A percentile compares a stretch with the other conserved stretches of the same genome.
These are phyloP conservation scores for Drosophila carrolli DNA, from an alignment of 1,140 invertebrate species.

Conservation along the genomic window DNA sequence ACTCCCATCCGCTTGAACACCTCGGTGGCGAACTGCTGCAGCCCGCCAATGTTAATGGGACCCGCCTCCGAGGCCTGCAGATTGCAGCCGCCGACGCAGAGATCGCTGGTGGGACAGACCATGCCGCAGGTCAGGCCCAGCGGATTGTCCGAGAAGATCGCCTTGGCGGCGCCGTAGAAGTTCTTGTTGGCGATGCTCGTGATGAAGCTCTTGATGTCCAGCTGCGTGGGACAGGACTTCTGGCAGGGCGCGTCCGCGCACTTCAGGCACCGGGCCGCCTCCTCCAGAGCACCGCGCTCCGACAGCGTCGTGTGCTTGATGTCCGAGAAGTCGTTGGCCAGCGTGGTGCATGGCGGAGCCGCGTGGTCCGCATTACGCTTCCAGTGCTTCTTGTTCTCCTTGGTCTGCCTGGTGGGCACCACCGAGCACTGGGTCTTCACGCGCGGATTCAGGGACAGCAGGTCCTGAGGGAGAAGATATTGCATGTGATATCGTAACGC, in stretches of 20 bases:
- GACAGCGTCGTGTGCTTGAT: conserved; percentile 98
- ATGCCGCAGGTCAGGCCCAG: conserved; percentile 98
- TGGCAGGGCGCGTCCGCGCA: conserved; percentile 99
- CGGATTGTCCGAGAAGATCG: conserved; percentile 98
- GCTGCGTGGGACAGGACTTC: conserved; percentile 98
- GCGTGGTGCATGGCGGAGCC: conserved; percentile 88
- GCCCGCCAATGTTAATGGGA: conserved; percentile 98
- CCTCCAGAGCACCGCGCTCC: conserved; percentile 95
- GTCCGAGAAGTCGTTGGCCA: conserved; percentile 97
- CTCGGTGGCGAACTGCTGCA: conserved; percentile 99
- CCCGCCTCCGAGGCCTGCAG: conserved; percentile 97
- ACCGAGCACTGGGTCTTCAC: conserved; percentile 90
- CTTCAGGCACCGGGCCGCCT: conserved; percentile 97
- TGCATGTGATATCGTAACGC: too few species aligned
- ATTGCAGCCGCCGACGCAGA: conserved; percentile 99
- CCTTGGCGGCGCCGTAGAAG: conserved; percentile 98
- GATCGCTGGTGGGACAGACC: conserved; percentile 99
- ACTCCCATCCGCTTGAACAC: conserved; percentile 97
- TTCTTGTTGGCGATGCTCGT: conserved; percentile 98
- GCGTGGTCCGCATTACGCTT: conserved; percentile 94
- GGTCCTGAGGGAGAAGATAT: conserved; percentile 87
- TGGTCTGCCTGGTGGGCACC: conserved; percentile 92
- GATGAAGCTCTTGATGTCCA: conserved; percentile 99
- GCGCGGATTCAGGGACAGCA: conserved; percentile 94
- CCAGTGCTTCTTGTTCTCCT: conserved; percentile 96